Base-by-base conservation (phyloP, 1,140 invertebrate species). In the Aphaenogaster floridana region DNA sequence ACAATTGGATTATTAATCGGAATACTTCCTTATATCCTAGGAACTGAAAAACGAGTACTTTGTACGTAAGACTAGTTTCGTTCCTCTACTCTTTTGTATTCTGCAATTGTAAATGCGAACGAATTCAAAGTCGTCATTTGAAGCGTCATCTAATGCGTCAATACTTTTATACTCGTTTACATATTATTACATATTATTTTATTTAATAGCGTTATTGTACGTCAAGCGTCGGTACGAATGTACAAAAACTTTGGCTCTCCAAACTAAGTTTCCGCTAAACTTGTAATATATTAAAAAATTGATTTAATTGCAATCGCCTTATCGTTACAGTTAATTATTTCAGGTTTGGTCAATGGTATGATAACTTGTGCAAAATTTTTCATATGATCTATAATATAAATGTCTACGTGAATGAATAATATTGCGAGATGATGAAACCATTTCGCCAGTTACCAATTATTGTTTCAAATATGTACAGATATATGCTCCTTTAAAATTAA, bases 281-380 rank as follows among this genome's bases (percentile, higher is more conserved):
- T 57, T 28, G 61, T 80, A 71, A 63, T 80, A 69, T 69, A 80
- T 90, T 88, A 85, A 90, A 90, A 90, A 90, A 85, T 69, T 88
- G 71, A 34, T 88, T 88, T 76, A 86, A 85, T 66, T 80, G 87
- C 86, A 71, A 64, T 80, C 64, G 61, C 52, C 57, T 88, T 74
- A 59, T 39, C 21, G 57, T 71, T 79, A 36, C 74, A 84, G 17
- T 81, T 71, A 83, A 72, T 8, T 83, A 74, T 34, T 61, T 74
- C 69, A 80, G 78, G 52, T 86, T 88, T 90, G 89, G 86, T 90
- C 89, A 86, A 88, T 76, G 15, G 66, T 88, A 59, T 66, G 72
- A 8, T 61, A 80, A 88, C 42, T 66, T 80, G 69, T 90, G 88
- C 86, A 90, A 90, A 85, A 90, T 15, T 90, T 57, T 64, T 64